Evolutionary conservation across 1,140 invertebrate genomes (phyloP).

Genomic region (Listronotus oregonensis): DNA sequence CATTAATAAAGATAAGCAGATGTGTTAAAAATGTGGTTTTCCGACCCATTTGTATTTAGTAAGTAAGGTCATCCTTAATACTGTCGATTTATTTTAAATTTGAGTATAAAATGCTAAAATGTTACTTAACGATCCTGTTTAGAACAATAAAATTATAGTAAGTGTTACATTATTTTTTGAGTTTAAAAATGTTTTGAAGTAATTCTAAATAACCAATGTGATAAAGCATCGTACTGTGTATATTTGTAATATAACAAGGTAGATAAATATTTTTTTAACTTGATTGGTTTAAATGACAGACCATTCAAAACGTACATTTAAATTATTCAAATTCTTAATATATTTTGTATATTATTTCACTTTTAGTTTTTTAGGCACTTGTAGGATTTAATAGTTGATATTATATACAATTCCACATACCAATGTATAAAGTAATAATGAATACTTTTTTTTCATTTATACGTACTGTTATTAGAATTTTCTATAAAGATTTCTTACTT

Average conservation of each 20-base stretch:
- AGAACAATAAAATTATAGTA: not conserved
- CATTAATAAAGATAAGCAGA: no score
- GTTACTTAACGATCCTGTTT: no score
- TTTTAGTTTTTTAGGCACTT: constrained; percentile 2
- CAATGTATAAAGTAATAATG: not conserved
- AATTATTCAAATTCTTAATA: constrained; percentile 1
- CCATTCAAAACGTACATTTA: not conserved
- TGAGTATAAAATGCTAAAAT: no score
- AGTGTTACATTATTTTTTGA: constrained; percentile 39
- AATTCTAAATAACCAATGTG: constrained; percentile 40
- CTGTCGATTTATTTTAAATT: no score
- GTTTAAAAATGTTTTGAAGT: constrained; percentile 31
- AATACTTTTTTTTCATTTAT: not conserved
- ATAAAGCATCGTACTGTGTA: constrained; percentile 43
- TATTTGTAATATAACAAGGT: constrained; percentile 46
- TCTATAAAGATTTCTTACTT: constrained; percentile 6
- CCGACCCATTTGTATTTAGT: no score
- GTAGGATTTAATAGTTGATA: constrained; percentile 6
- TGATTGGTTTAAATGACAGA: not conserved
- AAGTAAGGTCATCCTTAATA: no score
- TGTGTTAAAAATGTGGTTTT: no score
- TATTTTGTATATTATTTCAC: constrained; percentile 10
- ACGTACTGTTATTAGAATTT: constrained; percentile 1
- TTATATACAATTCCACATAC: constrained; percentile 11
- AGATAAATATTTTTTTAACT: constrained; percentile 37